phyloP scores from a whole-genome alignment of 2,888 invertebrate genomes.

The Lathronympha strigana region DNA sequence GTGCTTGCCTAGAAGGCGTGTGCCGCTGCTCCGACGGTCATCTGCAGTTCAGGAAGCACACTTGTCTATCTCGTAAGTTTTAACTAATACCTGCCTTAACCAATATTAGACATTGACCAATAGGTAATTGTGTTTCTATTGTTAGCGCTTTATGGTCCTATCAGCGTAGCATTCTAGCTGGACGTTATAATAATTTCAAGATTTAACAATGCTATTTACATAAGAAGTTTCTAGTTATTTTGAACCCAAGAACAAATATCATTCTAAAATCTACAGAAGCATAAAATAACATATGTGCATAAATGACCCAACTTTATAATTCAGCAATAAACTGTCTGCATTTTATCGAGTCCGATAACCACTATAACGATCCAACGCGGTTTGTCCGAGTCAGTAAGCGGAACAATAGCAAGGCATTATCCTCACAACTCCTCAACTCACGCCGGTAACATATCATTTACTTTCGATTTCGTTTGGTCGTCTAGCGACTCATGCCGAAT shows the following conservation, averaged over 20 bases:
- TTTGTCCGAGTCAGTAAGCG: conserved; percentile 49
- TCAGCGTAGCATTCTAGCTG: no score
- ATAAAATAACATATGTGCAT: not conserved
- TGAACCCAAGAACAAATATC: not conserved
- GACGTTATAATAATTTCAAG: no score
- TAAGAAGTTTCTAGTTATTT: no score
- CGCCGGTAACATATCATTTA: conserved; percentile 37
- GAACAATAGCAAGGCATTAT: conserved; percentile 52
- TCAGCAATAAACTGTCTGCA: conserved; percentile 12
- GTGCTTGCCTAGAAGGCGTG: conserved; percentile 92
- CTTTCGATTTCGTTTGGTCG: conserved; percentile 52
- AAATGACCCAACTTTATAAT: conserved; percentile 5
- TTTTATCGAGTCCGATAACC: conserved; percentile 1
- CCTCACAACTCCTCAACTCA: conserved; percentile 46
- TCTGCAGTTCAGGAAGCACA: conserved; percentile 94
- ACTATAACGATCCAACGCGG: conserved; percentile 19
- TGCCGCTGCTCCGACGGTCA: conserved; percentile 94
- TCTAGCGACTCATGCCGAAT: conserved; percentile 53
- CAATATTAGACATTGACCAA: not conserved
- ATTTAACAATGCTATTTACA: no score
- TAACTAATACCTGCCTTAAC: conserved; percentile 1
- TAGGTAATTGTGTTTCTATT: no score
- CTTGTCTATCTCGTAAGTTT: conserved; percentile 94
- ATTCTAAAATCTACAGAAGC: not conserved
- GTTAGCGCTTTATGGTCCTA: no score